Base-by-base conservation (phyloP, 2,888 invertebrate species). In the Steinernema hermaphroditum region DNA sequence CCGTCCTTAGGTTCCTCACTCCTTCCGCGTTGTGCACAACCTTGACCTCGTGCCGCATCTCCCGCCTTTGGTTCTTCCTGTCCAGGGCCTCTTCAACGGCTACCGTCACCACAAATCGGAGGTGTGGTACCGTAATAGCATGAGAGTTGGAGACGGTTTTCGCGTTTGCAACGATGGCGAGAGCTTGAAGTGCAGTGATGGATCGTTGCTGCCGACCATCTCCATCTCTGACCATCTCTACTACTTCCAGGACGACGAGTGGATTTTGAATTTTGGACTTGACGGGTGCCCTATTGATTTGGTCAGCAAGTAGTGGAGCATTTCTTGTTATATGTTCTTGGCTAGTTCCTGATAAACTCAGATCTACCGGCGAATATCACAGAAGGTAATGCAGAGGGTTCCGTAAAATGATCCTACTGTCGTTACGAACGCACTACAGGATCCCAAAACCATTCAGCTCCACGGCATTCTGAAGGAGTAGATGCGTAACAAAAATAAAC, bases 111-210 rank as follows among this genome's bases (percentile, higher is more conserved):
- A 80, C 74, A 75, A 75, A 37, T 74, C 70, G 24, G 81, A 81
- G 71, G 80, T 80, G 12, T 82, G 78, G 77, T 82, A 82, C 73
- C 54, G 79, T 69, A 82, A 82, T 74, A 76, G 80, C 32, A 82
- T 82, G 82, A 69, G 71, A n/a, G 70, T 49, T 0, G 75, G 75
- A 1, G 71, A 74, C 46, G 16, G 2, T 1, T 72, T 22, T 72
- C 76, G 77, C 24, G 77, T 78, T 12, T 81, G 81, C 49, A 77
- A 79, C 22, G 77, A 78, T 43, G 80, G 78, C 50, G 81, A 81
- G 74, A 75, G 75, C 70, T 43, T 73, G n/a, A 76, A 78, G 71
- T 81, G 81, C 74, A 80, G 80, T 9, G 72, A 81, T 70, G 77
- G 78, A 68, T 75, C 76, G 62, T 54, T 75, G n/a, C 68, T 78